These are phyloP conservation scores for Scylla paramamosain DNA, from an alignment of 1,140 invertebrate species.

Conservation along the genomic window DNA sequence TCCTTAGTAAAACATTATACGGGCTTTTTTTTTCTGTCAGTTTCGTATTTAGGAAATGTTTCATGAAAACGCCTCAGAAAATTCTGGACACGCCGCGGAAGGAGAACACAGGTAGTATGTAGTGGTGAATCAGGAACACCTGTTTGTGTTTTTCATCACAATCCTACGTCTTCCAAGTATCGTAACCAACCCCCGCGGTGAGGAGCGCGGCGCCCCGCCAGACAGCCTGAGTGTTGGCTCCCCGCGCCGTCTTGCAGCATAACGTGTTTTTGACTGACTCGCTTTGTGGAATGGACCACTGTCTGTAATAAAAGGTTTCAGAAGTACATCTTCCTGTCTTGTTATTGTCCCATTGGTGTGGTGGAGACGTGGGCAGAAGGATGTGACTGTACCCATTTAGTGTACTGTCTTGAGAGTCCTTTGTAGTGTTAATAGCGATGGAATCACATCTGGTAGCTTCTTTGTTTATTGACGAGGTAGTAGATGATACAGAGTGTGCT, in stretches of 20 bases:
- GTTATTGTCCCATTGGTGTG: not conserved
- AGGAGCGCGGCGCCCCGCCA: not conserved
- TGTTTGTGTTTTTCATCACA: not conserved
- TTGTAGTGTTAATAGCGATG: not conserved
- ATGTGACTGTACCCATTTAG: no score
- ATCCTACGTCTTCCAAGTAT: not conserved
- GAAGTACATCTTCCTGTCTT: conserved; percentile 32
- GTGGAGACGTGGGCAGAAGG: no score
- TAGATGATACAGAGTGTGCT: no score
- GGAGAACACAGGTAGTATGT: not conserved
- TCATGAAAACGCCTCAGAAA: not conserved
- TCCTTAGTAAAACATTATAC: not conserved
- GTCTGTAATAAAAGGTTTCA: conserved; percentile 72
- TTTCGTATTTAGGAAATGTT: not conserved
- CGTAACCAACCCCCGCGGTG: not conserved
- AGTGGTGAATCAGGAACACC: not conserved
- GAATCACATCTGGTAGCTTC: no score
- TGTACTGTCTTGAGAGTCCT: no score
- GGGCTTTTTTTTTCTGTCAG: no score
- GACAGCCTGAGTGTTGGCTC: not conserved
- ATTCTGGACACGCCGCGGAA: not conserved
- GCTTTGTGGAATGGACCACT: conserved; percentile 69
- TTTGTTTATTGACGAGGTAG: no score
- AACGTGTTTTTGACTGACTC: conserved; percentile 61
- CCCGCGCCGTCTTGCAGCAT: not conserved